Conservation (phyloP, 2,113 vertebrate genomes). For the Mastomys coucha region DNA sequence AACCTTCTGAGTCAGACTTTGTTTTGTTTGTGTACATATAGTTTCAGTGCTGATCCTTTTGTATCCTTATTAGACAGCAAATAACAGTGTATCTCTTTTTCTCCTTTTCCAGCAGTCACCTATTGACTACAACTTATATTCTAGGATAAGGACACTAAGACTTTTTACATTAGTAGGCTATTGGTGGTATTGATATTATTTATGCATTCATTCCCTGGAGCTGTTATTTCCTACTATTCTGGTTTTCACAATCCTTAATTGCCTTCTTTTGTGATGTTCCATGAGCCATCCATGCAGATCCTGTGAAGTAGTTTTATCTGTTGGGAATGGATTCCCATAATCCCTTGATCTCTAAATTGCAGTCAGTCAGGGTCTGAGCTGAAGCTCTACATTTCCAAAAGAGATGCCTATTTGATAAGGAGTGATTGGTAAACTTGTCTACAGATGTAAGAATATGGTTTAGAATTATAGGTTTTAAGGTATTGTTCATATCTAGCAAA, state of each 20-base stretch:
- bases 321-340: background rate
- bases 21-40: background rate
- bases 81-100: no score
- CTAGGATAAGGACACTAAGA: background rate
- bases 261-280: background rate
- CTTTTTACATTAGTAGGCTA: background rate
- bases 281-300: background rate
- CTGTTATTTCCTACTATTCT: background rate
- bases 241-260: background rate
- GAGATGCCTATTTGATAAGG: background rate
- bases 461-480: background rate
- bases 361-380: background rate
- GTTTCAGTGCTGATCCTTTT: background rate
- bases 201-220: background rate
- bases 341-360: background rate
- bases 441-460: background rate
- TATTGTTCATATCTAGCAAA: background rate
- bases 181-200: background rate
- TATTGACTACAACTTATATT: no score
- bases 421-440: background rate
- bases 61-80: background rate
- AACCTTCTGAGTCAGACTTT: background rate
- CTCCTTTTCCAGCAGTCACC: background rate
- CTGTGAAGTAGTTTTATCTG: background rate
- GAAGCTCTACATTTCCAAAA: background rate